Percentiles rank a stretch among this genome's conserved stretches.
Conservation (phyloP, 2,797 vertebrate genomes). For the Rousettus madagascariensis region DNA sequence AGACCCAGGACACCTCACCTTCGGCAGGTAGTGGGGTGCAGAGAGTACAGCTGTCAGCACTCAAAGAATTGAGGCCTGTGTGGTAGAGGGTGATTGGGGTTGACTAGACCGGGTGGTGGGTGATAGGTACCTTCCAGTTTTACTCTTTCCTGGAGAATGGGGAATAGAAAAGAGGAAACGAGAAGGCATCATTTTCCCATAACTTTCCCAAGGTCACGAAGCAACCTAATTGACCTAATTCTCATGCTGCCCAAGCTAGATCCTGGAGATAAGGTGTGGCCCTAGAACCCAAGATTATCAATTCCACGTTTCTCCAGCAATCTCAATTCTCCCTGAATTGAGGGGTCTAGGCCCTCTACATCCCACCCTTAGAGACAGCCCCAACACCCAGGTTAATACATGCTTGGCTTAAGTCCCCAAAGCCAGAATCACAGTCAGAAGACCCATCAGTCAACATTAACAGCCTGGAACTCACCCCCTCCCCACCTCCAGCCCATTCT, state of each 20-base stretch:
- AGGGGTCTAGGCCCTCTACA: background rate
- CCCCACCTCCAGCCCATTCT: background rate
- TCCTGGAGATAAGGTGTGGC: accelerated
- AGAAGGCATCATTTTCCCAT: background rate
- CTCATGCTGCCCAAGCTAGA: background rate
- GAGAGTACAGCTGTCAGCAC: background rate
- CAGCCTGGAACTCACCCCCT: conserved; percentile 41
- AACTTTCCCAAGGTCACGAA: background rate
- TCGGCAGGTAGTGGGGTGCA: background rate
- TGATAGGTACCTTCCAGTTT: background rate
- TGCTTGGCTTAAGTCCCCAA: conserved; percentile 10
- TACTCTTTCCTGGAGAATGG: background rate
- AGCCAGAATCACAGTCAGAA: conserved; percentile 59
- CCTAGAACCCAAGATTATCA: background rate
- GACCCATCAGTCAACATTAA: conserved; percentile 55
- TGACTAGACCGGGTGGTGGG: accelerated
- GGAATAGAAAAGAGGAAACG: background rate
- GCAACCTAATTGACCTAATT: background rate
- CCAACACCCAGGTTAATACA: background rate
- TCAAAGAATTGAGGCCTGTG: background rate
- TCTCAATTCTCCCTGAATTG: background rate
- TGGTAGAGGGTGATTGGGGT: accelerated
- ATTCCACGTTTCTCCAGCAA: background rate
- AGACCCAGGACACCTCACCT: background rate
- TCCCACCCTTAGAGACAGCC: background rate